phyloP scores from a whole-genome alignment of 1,140 invertebrate genomes.

The Cydia fagiglandana region DNA sequence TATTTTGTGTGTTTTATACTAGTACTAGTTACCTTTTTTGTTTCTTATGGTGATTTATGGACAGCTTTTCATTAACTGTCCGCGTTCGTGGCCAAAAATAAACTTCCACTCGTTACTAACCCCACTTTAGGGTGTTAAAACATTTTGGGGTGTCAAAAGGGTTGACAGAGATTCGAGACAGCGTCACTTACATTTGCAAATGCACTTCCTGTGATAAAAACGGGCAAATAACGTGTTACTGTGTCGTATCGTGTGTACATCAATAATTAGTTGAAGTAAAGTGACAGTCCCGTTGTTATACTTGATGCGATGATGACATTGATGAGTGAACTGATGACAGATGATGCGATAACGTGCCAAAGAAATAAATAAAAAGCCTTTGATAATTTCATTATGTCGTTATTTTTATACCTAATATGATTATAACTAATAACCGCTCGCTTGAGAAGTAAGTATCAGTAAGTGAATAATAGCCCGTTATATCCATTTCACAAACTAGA shows the following conservation, averaged over 20 bases:
- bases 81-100: slow-evolving; percentile 17
- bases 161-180: slow-evolving; percentile 9
- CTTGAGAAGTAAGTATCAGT: too few species aligned
- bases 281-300: too few species aligned
- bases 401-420: too few species aligned
- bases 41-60: neutral
- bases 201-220: neutral
- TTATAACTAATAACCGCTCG: too few species aligned
- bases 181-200: slow-evolving; percentile 10
- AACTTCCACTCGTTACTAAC: slow-evolving; percentile 16
- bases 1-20: neutral
- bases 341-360: too few species aligned
- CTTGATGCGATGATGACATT: too few species aligned
- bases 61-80: slow-evolving; percentile 9
- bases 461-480: too few species aligned
- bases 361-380: too few species aligned
- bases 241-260: too few species aligned
- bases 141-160: slow-evolving; percentile 22
- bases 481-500: too few species aligned
- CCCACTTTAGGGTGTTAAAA: slow-evolving; percentile 16
- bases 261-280: neutral
- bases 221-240: neutral
- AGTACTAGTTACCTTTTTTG: neutral
- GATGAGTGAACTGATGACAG: too few species aligned
- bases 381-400: too few species aligned